Percentiles rank a stretch among this genome's conserved stretches.
phyloP scores from a whole-genome alignment of 1,140 invertebrate species.

The Eubasilissa regina region DNA sequence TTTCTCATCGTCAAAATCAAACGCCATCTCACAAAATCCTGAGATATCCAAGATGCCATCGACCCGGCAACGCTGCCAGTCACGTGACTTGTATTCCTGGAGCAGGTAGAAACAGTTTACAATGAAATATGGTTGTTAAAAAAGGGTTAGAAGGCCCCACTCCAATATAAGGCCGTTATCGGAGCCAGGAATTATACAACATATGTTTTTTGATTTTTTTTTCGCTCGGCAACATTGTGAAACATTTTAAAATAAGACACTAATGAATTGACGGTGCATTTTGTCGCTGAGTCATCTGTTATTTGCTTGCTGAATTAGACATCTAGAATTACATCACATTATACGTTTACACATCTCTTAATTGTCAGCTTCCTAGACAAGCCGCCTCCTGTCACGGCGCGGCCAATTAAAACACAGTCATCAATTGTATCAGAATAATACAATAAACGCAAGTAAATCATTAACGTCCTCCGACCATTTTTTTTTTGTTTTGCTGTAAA shows the following conservation, averaged over 20 bases:
- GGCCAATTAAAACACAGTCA: too few species aligned
- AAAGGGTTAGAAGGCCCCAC: constrained; percentile 17
- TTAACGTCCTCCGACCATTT: neutral
- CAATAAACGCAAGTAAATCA: constrained; percentile 20
- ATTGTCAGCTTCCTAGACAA: too few species aligned
- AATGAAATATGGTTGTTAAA: constrained; percentile 16
- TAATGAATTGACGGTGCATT: too few species aligned
- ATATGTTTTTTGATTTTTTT: constrained; percentile 17
- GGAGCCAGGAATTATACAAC: neutral
- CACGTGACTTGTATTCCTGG: constrained; percentile 10
- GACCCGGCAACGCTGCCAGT: constrained; percentile 19
- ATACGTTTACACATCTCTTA: too few species aligned
- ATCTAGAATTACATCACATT: too few species aligned
- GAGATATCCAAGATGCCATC: neutral
- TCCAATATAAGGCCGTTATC: constrained; percentile 16
- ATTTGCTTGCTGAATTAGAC: too few species aligned
- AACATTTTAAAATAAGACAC: too few species aligned
- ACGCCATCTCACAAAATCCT: too few species aligned
- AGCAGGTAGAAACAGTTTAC: constrained; percentile 26
- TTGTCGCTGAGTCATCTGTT: too few species aligned
- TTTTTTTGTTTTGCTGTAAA: constrained; percentile 20
- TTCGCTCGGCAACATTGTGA: neutral
- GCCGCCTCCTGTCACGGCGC: too few species aligned
- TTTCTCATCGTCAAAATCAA: too few species aligned
- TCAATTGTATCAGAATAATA: neutral